Conservation (phyloP, 2,888 invertebrate genomes). For the Ischnus inquisitorius region DNA sequence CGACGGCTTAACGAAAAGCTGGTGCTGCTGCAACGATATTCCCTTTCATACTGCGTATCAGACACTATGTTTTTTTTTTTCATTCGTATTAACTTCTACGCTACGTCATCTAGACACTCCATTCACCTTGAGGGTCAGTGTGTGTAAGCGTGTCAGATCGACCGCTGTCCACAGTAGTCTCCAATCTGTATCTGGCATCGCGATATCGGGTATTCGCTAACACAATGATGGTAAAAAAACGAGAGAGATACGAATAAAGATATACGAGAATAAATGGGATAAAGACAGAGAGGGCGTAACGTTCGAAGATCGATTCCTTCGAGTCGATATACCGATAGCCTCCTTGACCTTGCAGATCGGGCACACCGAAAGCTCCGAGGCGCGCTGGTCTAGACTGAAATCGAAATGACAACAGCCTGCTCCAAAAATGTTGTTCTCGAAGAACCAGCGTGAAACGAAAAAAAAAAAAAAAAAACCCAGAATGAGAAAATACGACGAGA, state of each 20-base stretch:
- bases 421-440: slow-evolving; percentile 51
- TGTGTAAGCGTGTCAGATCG: background rate
- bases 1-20: slow-evolving; percentile 66
- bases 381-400: slow-evolving; percentile 14
- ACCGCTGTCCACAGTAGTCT: slow-evolving; percentile 12
- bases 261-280: slow-evolving; percentile 12
- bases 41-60: slow-evolving; percentile 70
- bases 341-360: slow-evolving; percentile 38
- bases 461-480: slow-evolving; percentile 39
- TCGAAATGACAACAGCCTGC: slow-evolving; percentile 23
- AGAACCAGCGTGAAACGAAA: slow-evolving; percentile 4
- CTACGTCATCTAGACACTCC: slow-evolving; percentile 52
- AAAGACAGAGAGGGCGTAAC: background rate
- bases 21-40: slow-evolving; percentile 74
- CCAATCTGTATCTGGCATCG: slow-evolving; percentile 50
- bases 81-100: slow-evolving; percentile 42
- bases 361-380: slow-evolving; percentile 16
- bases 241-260: slow-evolving; percentile 9
- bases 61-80: slow-evolving; percentile 28
- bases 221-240: slow-evolving; percentile 10
- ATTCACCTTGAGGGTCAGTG: slow-evolving; percentile 28
- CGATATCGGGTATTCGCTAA: slow-evolving; percentile 50
- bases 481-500: slow-evolving; percentile 48
- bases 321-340: slow-evolving; percentile 8
- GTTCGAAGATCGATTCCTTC: slow-evolving; percentile 37